Conservation (phyloP, 2,888 invertebrate species). For the Drosophila stalkeri region DNA sequence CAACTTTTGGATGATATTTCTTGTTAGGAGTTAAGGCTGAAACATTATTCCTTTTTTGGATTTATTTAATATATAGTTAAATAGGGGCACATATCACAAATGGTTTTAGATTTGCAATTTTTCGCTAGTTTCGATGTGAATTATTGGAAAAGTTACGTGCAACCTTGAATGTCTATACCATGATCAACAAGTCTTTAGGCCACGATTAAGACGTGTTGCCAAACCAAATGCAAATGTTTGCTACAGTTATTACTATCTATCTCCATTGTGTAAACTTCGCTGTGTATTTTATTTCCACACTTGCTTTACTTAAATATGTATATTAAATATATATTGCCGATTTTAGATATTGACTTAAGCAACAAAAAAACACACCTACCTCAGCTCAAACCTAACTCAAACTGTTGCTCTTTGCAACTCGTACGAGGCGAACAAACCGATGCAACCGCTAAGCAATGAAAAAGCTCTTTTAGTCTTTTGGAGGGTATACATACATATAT, state of each 20-base stretch:
- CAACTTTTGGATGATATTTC: constrained; percentile 19
- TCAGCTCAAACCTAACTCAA: constrained; percentile 38
- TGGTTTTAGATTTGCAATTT: constrained; percentile 2
- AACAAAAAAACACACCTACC: constrained; percentile 33
- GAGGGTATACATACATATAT: constrained; percentile 4
- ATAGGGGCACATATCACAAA: not conserved
- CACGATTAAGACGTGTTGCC: not conserved
- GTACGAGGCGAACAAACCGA: constrained; percentile 25
- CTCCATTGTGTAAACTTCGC: not conserved
- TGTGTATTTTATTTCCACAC: constrained; percentile 7
- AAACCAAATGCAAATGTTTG: not conserved
- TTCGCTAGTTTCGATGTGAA: constrained; percentile 14
- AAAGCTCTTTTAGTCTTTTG: constrained; percentile 47
- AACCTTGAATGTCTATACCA: constrained; percentile 41
- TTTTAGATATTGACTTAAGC: not conserved
- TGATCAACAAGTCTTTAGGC: not conserved
- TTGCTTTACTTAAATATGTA: not conserved
- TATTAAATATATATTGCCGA: not conserved
- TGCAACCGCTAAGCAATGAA: constrained; percentile 32
- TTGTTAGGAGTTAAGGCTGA: constrained; percentile 19
- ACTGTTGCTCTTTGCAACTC: constrained; percentile 37
- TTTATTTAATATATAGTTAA: not conserved
- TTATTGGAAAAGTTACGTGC: constrained; percentile 6
- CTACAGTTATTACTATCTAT: not conserved
- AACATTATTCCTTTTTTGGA: not conserved